phyloP scores from a whole-genome alignment of 2,888 invertebrate genomes.

The Dasysyrphus tricinctus region DNA sequence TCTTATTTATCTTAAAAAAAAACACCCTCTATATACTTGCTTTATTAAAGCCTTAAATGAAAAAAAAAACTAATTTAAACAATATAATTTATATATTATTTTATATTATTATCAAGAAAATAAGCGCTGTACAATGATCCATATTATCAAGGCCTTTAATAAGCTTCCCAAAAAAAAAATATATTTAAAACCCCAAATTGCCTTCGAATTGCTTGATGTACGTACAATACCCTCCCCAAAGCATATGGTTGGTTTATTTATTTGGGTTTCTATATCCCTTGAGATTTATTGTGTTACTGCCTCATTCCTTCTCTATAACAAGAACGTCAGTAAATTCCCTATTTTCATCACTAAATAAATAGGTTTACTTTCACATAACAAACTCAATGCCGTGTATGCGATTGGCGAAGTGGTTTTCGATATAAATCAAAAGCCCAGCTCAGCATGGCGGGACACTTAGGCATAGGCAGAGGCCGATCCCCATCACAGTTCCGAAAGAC shows the following conservation, averaged over 20 bases:
- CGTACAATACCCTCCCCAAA: background rate
- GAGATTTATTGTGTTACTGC: constrained; percentile 36
- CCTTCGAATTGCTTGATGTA: background rate
- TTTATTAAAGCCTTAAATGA: too few species aligned
- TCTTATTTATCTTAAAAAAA: too few species aligned
- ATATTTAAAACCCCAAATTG: constrained; percentile 17
- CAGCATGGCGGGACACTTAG: constrained; percentile 38
- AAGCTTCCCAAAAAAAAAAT: background rate
- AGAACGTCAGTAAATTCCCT: constrained; percentile 55
- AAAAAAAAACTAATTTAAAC: too few species aligned
- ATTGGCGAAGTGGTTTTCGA: constrained; percentile 62
- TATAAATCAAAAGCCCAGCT: constrained; percentile 60
- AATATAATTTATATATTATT: too few species aligned
- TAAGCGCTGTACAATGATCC: background rate
- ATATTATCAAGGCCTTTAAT: constrained; percentile 14
- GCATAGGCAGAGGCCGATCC: background rate
- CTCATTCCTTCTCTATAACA: background rate
- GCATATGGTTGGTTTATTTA: constrained; percentile 30
- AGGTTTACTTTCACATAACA: constrained; percentile 49
- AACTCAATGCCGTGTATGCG: constrained; percentile 42
- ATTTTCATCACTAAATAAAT: constrained; percentile 64
- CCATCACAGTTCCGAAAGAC: constrained; percentile 22
- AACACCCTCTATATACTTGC: too few species aligned
- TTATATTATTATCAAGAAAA: too few species aligned
- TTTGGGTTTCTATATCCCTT: constrained; percentile 34